Conservation (phyloP, 2,797 vertebrate species). For the Netta rufina region DNA sequence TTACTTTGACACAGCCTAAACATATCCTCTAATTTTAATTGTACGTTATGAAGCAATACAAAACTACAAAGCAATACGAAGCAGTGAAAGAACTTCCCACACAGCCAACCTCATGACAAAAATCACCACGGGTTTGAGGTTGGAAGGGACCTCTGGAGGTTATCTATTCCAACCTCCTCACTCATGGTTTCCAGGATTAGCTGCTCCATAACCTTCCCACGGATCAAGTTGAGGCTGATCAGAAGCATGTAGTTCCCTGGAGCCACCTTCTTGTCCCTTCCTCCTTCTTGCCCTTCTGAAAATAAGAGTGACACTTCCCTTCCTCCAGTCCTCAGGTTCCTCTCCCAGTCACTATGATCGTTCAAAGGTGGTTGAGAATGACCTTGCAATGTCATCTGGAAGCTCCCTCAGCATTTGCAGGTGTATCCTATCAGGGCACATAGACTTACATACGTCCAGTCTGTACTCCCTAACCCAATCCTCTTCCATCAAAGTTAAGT, state of each 20-base stretch:
- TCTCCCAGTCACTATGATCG: neutral
- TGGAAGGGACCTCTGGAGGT: neutral
- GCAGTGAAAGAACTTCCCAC: neutral
- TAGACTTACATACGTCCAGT: accelerated
- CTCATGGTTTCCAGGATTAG: neutral
- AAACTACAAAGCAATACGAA: neutral
- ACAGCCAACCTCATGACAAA: neutral
- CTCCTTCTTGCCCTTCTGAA: neutral
- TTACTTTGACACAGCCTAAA: neutral
- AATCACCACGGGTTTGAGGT: neutral
- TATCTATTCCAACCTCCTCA: neutral
- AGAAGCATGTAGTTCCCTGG: neutral
- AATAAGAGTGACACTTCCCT: neutral
- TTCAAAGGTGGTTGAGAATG: neutral
- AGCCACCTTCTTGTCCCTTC: neutral
- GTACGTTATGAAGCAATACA: neutral
- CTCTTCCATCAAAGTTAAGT: neutral
- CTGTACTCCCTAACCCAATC: neutral
- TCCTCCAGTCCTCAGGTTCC: neutral
- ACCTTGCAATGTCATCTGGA: neutral
- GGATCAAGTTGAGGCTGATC: neutral
- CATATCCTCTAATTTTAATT: neutral
- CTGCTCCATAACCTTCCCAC: neutral
- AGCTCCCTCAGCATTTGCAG: neutral
- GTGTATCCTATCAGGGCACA: neutral